These are phyloP conservation scores for Drosophila sp. DNA, from an alignment of 1,140 invertebrate species.

Conservation along the genomic window DNA sequence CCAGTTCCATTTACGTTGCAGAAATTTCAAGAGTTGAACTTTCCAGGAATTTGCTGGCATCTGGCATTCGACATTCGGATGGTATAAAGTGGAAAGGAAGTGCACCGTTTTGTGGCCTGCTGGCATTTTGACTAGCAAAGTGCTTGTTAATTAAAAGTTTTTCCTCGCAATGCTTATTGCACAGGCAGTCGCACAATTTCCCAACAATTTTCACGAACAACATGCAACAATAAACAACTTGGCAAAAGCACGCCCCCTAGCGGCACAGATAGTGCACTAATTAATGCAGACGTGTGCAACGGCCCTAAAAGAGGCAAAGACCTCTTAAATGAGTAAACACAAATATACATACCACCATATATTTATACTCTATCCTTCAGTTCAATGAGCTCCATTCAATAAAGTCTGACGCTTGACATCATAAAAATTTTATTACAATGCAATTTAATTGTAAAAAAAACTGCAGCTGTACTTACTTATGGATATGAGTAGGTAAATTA, in stretches of 20 bases:
- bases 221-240: slow-evolving; percentile 39
- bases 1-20: slow-evolving; percentile 61
- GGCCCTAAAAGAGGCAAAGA: slow-evolving; percentile 42
- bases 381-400: slow-evolving; percentile 31
- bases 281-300: slow-evolving; percentile 26
- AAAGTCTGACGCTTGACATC: slow-evolving; percentile 17
- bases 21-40: slow-evolving; percentile 74
- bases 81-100: slow-evolving; percentile 26
- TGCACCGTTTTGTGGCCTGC: slow-evolving; percentile 14
- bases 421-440: slow-evolving; percentile 61
- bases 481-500: slow-evolving; percentile 41
- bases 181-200: slow-evolving; percentile 7
- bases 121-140: slow-evolving; percentile 50
- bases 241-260: slow-evolving; percentile 29
- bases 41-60: slow-evolving; percentile 67
- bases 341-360: background rate
- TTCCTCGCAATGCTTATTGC: slow-evolving; percentile 24
- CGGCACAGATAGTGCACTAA: slow-evolving; percentile 28
- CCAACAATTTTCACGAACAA: slow-evolving; percentile 33
- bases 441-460: slow-evolving; percentile 56
- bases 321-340: slow-evolving; percentile 13
- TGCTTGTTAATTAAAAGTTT: slow-evolving; percentile 65
- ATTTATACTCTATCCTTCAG: slow-evolving; percentile 9
- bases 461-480: slow-evolving; percentile 48
- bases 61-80: slow-evolving; percentile 17